A percentile compares a stretch with the other conserved stretches of the same genome.
Evolutionary conservation across 2,797 vertebrate genomes (phyloP).

Genomic region (Gymnodraco acuticeps): DNA sequence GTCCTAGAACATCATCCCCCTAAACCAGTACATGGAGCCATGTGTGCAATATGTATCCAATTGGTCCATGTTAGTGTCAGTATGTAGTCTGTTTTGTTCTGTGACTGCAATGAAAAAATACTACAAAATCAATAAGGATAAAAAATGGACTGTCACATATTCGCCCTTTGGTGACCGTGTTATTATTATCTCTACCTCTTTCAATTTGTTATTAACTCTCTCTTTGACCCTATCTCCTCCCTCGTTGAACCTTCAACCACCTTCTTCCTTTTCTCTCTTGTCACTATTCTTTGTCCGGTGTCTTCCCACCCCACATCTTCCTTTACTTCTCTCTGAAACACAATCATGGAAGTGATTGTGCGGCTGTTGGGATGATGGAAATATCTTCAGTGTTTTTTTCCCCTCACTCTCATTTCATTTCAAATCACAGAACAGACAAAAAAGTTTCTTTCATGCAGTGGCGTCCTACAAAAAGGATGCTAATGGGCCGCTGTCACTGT

Average conservation of each 20-base stretch:
- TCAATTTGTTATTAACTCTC: slow-evolving; percentile 17
- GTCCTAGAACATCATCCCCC: not conserved
- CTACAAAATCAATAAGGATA: slow-evolving; percentile 53
- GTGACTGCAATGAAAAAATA: slow-evolving; percentile 45
- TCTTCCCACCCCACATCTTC: not conserved
- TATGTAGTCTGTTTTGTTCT: slow-evolving; percentile 22
- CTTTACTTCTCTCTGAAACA: slow-evolving; percentile 4
- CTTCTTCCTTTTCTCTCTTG: not conserved
- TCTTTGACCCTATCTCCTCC: slow-evolving; percentile 1
- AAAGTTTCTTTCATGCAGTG: not conserved
- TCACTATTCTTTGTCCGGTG: not conserved
- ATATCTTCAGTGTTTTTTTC: slow-evolving; percentile 11
- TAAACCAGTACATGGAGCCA: not conserved
- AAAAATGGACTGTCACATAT: slow-evolving; percentile 31
- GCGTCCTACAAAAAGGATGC: not conserved
- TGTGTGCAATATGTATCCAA: not conserved
- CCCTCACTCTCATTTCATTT: not conserved
- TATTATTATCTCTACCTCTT: slow-evolving; percentile 23
- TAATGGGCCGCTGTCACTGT: not conserved
- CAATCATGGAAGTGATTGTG: slow-evolving; percentile 34
- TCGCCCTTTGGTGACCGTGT: slow-evolving; percentile 36
- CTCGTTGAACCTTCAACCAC: not conserved
- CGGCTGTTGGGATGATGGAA: slow-evolving; percentile 7
- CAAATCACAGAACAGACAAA: not conserved
- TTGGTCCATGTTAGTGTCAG: too few relatives aligned